Percentiles rank a stretch among this genome's conserved stretches.
Conservation (phyloP, 2,797 vertebrate genomes). For the Parotocinclus haroldoi region DNA sequence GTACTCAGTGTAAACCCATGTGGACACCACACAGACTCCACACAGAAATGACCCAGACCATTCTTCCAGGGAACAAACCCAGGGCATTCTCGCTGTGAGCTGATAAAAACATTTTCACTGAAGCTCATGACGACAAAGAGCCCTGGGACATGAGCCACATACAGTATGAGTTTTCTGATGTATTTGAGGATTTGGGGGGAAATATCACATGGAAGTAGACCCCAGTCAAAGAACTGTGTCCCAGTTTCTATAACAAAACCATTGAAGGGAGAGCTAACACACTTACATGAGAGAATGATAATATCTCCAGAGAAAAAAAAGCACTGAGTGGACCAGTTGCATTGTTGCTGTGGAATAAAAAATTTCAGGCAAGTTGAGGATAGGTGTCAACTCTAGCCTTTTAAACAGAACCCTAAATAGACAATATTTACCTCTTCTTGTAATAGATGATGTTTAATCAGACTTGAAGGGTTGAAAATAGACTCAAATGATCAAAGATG, state of each 20-base stretch:
- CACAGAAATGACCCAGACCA: too few relatives aligned
- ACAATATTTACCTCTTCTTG: slow-evolving; percentile 12
- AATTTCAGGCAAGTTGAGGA: not conserved
- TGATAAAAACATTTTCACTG: slow-evolving; percentile 4
- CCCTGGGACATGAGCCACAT: not conserved
- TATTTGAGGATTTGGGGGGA: slow-evolving; percentile 2
- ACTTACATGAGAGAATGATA: slow-evolving; percentile 3
- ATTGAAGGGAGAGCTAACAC: slow-evolving; percentile 18
- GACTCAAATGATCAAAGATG: slow-evolving; percentile 5
- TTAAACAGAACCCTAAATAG: slow-evolving; percentile 12
- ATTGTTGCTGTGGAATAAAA: slow-evolving; percentile 13
- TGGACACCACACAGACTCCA: too few relatives aligned
- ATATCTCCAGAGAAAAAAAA: slow-evolving; percentile 4
- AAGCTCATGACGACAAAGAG: not conserved
- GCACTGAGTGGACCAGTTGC: slow-evolving; percentile 18
- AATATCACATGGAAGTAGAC: not conserved
- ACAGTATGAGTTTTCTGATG: not conserved
- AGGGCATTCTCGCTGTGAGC: too few relatives aligned
- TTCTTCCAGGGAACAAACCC: too few relatives aligned
- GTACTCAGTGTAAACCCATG: too few relatives aligned
- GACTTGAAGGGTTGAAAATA: not conserved
- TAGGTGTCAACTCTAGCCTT: slow-evolving; percentile 4
- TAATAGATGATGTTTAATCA: slow-evolving; percentile 15
- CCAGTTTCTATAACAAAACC: slow-evolving; percentile 27
- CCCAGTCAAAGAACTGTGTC: slow-evolving; percentile 14